Evolutionary conservation across 2,888 invertebrate species (phyloP), one percentile per base, ranked within the genome.

Genomic region (Coelinius sp.): DNA sequence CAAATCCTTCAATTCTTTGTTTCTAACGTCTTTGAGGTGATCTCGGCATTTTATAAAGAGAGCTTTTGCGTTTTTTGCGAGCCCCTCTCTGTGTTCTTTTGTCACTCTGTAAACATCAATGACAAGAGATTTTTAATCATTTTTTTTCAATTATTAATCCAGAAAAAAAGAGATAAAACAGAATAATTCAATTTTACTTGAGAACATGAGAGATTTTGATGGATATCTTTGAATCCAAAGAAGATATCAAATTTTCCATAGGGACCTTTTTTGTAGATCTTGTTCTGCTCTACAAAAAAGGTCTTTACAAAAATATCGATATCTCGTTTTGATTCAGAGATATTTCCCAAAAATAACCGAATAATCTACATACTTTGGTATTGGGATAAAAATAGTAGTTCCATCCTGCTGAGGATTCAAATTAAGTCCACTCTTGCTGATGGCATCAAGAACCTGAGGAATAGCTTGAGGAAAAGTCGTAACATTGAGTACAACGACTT

Each of bases 371-470:
- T 90, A 93, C 93, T 96, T 97, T 10, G 97, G 97, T 77, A 97
- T 91, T 41, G 96, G 95, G 66, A 98, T 91, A 87, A 92, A 97
- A 62, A 98, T 88, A 1, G 94, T 95, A 0, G 96, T 97, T 22
- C 97, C 97, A 85, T 98, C 98, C 87, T 97, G 97, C 85, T 98
- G 97, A 0, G 97, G 97, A 89, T 96, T 97, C 69, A 98, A 89
- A 87, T 97, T 97, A 90, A 98, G 92, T 8, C 97, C 97, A 73
- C 96, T 96, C 41, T 91, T 91, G 68, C 90, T 88, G 62, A 98
- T 91, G 1, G 95, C 92, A 83, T 93, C 92, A 27, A 97, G 80
- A 5, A 94, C 94, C 76, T 92, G 91, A 7, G 95, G 94, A 81
- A 96, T 94, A 7, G 94, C 94, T 90, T 96, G 95, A 0, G 98